Evolutionary conservation across 2,797 vertebrate species (phyloP), one percentile per base, ranked within the genome.

Genomic region (Pseudomugil tenellus): DNA sequence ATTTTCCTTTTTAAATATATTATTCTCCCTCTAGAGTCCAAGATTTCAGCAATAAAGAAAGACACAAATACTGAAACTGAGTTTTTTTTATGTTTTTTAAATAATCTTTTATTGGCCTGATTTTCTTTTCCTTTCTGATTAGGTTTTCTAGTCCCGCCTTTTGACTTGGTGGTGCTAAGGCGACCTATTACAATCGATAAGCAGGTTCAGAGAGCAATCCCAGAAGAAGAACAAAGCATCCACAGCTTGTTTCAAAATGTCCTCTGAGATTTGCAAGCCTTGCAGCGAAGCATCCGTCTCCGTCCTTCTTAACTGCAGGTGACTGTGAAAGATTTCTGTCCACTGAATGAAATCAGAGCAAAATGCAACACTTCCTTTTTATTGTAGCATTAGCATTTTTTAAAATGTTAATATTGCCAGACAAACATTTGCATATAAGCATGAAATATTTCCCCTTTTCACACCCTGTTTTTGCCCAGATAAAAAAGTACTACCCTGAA

Each of bases 201-300:
- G 80, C 74, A 63, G 78, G 77, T 77, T 85, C 70, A 79, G 67
- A 70, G 67, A 86, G 74, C 55, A 66, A 65, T 62, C 67, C 80
- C 74, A 52, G 76, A 77, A 71, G 63, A 58, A 81, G 84, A 77
- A 59, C 69, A 59, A 68, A 77, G 62, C 68, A 80, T 78, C 78
- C 84, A 76, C 86, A 81, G 75, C 76, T 79, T 53, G 76, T 86
- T 84, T 80, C 74, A 79, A 75, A 79, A 72, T 58, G 74, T 80
- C 86, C 76, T 81, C 74, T 39, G 87, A 86, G 86, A 72, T 80
- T 77, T 83, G 53, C 66, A 73, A 63, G 55, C 80, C 68, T 68
- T 69, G 74, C 84, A 80, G 73, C 31, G 77, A 78, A 46, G 67
- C 80, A 82, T 87, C 88, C 60, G 28, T 85, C 80, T 71, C 80